Evolutionary conservation across 2,888 invertebrate genomes (phyloP), one percentile per base, ranked within the genome.

Genomic region (Monopis laevigella): DNA sequence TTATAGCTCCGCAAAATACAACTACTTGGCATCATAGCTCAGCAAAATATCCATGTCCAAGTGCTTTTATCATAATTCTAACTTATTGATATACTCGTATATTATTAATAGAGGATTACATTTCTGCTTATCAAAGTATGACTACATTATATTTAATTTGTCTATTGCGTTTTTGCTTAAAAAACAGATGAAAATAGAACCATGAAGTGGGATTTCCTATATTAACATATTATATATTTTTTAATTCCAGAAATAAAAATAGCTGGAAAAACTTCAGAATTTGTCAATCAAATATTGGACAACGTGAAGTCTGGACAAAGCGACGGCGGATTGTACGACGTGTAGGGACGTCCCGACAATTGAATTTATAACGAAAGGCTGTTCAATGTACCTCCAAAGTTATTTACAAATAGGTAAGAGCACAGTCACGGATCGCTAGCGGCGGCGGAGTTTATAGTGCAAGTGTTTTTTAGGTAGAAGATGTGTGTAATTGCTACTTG

Each of bases 241-340:
- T 30, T 12, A 30, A 42, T 82, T 86, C 42, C 84, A 92, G 96
- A 90, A 74, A 74, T 90, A 40, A 89, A 88, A 82, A 92, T 97
- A 61, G 97, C 95, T 39, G 96, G 94, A 40, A 86, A 90, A 55
- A 91, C 96, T 36, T 94, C 96, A 8, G 96, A 96, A 55, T 97
- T 92, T 70, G 97, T 98, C 28, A 97, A 97, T 69, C 88, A 87
- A 73, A 88, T 97, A 44, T 78, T 97, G 69, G 93, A 94, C 45
- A 93, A 91, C 65, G 88, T 96, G 41, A 91, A 87, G 69, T 75
- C 84, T 45, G 96, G 95, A 21, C 87, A 89, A 58, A 84, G 86
- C 41, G 87, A 87, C 52, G 90, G 92, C 50, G 92, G 92, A 40
- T 74, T 93, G 48, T 88, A 90, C 55, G 92, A 92, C 49, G 75